A percentile compares a stretch with the other conserved stretches of the same genome.
phyloP scores from a whole-genome alignment of 2,113 vertebrate species.

The Tetrao urogallus region DNA sequence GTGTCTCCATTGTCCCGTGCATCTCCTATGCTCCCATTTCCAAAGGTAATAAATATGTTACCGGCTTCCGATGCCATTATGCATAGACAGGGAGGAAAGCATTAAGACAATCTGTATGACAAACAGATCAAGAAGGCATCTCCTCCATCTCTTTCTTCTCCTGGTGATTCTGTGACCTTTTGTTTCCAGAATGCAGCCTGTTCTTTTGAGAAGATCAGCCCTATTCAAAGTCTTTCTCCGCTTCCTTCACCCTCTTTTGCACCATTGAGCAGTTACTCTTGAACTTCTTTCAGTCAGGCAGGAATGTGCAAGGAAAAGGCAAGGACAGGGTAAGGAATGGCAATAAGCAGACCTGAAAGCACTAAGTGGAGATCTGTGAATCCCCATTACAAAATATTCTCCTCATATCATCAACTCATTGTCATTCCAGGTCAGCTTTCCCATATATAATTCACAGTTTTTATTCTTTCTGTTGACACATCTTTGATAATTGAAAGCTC shows the following conservation, averaged over 20 bases:
- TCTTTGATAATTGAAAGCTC: neutral
- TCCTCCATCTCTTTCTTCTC: neutral
- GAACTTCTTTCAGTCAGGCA: neutral
- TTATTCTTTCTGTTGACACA: neutral
- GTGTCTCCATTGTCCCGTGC: neutral
- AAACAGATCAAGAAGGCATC: neutral
- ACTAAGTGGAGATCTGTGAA: neutral
- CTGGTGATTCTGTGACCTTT: neutral
- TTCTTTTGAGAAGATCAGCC: neutral
- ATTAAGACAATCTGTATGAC: neutral
- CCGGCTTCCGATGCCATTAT: neutral
- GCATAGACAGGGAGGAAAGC: neutral
- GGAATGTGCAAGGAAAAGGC: neutral
- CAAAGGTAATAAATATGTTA: neutral
- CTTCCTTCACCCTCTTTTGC: neutral
- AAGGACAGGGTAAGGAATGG: neutral
- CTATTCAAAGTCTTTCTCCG: neutral
- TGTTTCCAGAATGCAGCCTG: neutral
- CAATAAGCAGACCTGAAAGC: neutral
- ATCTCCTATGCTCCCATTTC: slow-evolving; percentile 14
- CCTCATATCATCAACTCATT: neutral
- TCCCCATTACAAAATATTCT: neutral
- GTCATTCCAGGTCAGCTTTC: neutral
- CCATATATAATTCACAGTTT: rapidly evolving
- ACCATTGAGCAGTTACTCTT: neutral